These are phyloP conservation scores for Manduca sexta DNA, from an alignment of 1,140 invertebrate genomes.

Conservation along the genomic window DNA sequence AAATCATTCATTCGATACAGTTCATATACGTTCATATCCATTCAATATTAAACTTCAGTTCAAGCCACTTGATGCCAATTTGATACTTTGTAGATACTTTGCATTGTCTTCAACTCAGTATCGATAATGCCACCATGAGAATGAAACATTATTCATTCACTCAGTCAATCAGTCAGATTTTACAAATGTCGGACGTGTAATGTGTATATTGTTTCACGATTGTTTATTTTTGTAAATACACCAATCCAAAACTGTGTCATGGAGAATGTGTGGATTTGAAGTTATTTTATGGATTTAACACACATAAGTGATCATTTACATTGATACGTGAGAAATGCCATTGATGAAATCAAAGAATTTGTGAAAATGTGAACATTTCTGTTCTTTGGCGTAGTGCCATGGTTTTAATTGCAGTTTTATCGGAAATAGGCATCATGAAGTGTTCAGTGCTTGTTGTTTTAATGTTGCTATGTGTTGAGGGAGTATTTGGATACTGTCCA, in stretches of 20 bases:
- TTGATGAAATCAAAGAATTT: conserved; percentile 46
- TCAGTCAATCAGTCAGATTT: conserved; percentile 14
- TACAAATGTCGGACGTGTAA: conserved; percentile 54
- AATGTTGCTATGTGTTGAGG: conserved; percentile 30
- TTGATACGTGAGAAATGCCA: conserved; percentile 23
- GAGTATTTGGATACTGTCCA: conserved; percentile 46
- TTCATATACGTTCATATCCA: too few species aligned
- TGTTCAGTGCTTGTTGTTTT: conserved; percentile 33
- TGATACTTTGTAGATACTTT: too few species aligned
- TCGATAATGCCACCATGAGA: neutral
- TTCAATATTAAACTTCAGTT: too few species aligned
- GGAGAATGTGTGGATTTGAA: conserved; percentile 22
- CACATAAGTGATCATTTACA: conserved; percentile 5
- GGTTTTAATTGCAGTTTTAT: conserved; percentile 42
- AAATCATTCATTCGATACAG: too few species aligned
- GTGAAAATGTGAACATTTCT: conserved; percentile 63
- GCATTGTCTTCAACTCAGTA: too few species aligned
- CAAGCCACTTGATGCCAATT: too few species aligned
- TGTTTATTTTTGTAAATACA: conserved; percentile 58
- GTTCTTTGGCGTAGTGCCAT: conserved; percentile 64
- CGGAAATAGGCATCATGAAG: conserved; percentile 50
- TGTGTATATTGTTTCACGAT: conserved; percentile 40
- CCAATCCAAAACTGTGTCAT: conserved; percentile 31
- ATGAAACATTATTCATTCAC: neutral
- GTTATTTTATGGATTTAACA: neutral